Evolutionary conservation across 2,888 invertebrate genomes (phyloP).

Genomic region (Phyllotreta cruciferae): DNA sequence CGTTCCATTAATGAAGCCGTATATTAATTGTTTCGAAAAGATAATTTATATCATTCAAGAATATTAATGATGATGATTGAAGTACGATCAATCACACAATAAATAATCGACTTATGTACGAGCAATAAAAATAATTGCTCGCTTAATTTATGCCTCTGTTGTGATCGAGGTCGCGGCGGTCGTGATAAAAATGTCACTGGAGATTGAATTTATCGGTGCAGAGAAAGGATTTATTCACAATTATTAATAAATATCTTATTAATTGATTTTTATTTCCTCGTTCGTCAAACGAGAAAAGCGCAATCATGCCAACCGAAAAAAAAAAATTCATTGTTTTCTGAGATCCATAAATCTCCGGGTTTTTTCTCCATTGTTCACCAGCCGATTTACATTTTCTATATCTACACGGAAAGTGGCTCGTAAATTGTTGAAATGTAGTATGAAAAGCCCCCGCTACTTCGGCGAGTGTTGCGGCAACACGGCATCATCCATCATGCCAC

Average conservation of each 20-base stretch:
- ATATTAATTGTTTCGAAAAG: slow-evolving; percentile 23
- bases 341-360: slow-evolving; percentile 49
- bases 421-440: slow-evolving; percentile 59
- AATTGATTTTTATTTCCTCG: too few relatives aligned
- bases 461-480: slow-evolving; percentile 53
- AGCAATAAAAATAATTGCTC: slow-evolving; percentile 39
- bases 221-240: slow-evolving; percentile 12
- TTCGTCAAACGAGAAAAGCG: too few relatives aligned
- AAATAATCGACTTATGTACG: slow-evolving; percentile 36
- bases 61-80: slow-evolving; percentile 30
- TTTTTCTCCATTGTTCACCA: slow-evolving; percentile 42
- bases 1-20: slow-evolving; percentile 32
- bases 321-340: slow-evolving; percentile 49
- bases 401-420: slow-evolving; percentile 57
- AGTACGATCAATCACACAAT: slow-evolving; percentile 38
- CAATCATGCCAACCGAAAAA: slow-evolving; percentile 40
- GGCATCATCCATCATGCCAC: slow-evolving; percentile 53
- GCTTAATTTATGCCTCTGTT: slow-evolving; percentile 35
- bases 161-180: slow-evolving; percentile 34
- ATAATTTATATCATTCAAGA: slow-evolving; percentile 39
- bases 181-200: slow-evolving; percentile 29
- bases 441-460: slow-evolving; percentile 51
- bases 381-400: slow-evolving; percentile 59
- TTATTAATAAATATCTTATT: not conserved
- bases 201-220: slow-evolving; percentile 25